Percentiles rank a stretch among this genome's conserved stretches.
These are phyloP conservation scores for Brachypalpus laphriformis DNA, from an alignment of 2,888 invertebrate species.

Conservation along the genomic window DNA sequence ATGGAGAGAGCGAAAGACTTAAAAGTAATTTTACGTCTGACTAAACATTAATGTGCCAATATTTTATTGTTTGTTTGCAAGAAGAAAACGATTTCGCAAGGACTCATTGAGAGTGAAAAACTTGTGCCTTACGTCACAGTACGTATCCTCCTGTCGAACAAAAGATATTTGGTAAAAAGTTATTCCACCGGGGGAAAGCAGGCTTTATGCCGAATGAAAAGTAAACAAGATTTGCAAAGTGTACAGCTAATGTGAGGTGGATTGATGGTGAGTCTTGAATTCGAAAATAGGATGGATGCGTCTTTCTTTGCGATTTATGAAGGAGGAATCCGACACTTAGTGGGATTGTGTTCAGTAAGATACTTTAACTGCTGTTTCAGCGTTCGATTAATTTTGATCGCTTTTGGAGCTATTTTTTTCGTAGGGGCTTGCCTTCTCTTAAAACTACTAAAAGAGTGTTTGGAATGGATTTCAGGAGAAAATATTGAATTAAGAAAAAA, in stretches of 20 bases:
- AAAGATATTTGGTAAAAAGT: constrained; percentile 42
- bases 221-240: constrained; percentile 62
- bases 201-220: constrained; percentile 59
- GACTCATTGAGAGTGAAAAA: constrained; percentile 63
- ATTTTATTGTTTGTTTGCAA: constrained; percentile 81
- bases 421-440: no score
- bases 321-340: no score
- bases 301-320: background rate
- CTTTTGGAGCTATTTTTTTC: no score
- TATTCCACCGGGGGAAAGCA: background rate
- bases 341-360: no score
- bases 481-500: background rate
- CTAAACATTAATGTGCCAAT: constrained; percentile 83
- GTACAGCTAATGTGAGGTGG: constrained; percentile 52
- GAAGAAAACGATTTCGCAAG: constrained; percentile 60
- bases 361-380: no score
- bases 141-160: background rate
- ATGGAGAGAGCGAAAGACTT: constrained; percentile 77
- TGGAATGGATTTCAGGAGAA: no score
- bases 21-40: constrained; percentile 83
- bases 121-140: constrained; percentile 34
- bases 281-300: background rate
- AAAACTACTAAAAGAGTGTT: no score
- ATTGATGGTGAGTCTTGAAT: constrained; percentile 26
- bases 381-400: no score